Base-by-base conservation (phyloP, 2,797 vertebrate species). In the Sitta carolinensis region DNA sequence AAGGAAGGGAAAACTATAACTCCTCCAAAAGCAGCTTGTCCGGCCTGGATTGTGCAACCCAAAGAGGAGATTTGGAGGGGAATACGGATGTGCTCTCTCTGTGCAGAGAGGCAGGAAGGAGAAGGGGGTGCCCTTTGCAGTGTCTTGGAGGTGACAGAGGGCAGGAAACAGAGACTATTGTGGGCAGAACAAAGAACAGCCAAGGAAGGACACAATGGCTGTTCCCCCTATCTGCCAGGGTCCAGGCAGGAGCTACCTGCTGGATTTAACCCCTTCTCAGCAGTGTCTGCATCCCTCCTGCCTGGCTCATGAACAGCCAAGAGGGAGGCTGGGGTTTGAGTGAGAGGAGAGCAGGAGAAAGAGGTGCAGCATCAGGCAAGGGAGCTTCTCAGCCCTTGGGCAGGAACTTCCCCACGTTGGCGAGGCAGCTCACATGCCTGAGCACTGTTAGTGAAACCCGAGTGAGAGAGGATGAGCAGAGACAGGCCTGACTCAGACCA, bases 131-230 rank as follows among this genome's bases (percentile, higher is more conserved):
- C 83, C 87, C 51, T 42, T 69, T 51, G 20, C 77, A 59, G 36
- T 8, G 73, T 90, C 75, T 95, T 84, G 45, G 40, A 94, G 70
- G 69, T 80, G 88, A 89, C 73, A 84, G 80, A 97, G 90, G 88
- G 92, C 97, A 96, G 97, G 97, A 97, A 97, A 87, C 62, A 12
- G 64, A 34, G 70, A 63, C 92, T 83, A 92, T 95, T 97, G 95
- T 97, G 84, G 93, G 89, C 63, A 93, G 79, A 85, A 94, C 95
- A 97, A 96, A 95, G 93, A 81, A 36, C 52, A 62, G 52, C 58
- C 85, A 91, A 91, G 89, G 58, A 94, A 90, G 74, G 89, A 92
- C 87, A 95, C 93, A 95, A 93, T 74, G 72, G 77, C 87, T 68
- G 81, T 90, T 74, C 63, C 66, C 34, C 7, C 62, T 64, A 18